These are phyloP conservation scores for Pteropus alecto DNA, from an alignment of 2,113 vertebrate genomes.

Conservation along the genomic window DNA sequence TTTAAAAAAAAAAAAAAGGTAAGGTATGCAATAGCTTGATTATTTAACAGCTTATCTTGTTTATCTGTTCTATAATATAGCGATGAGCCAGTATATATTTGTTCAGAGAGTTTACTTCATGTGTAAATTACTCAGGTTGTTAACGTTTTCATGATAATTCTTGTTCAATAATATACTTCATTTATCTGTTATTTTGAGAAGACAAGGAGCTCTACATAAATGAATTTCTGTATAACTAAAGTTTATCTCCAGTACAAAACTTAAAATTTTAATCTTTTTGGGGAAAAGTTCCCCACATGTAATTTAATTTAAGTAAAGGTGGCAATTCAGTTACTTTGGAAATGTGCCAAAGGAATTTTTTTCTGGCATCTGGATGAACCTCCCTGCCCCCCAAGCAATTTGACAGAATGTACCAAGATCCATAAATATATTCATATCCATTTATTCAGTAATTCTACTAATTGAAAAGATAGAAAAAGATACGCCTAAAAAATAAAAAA, in stretches of 20 bases:
- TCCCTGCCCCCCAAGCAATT: not conserved
- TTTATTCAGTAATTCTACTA: conserved; percentile 19
- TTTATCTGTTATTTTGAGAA: conserved; percentile 28
- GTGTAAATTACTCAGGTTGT: not conserved
- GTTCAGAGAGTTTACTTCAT: conserved; percentile 24
- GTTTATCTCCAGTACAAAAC: not conserved
- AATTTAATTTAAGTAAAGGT: conserved; percentile 42
- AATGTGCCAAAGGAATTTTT: not conserved
- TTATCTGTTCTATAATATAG: not conserved
- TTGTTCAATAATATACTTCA: not conserved
- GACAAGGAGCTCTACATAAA: not conserved
- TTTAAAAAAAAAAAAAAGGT: not conserved
- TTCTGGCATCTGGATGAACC: conserved; percentile 12
- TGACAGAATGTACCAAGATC: conserved; percentile 4
- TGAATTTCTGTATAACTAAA: conserved; percentile 18
- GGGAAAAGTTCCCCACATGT: not conserved
- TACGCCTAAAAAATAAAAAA: not conserved
- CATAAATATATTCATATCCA: not conserved
- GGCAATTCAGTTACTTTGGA: not conserved
- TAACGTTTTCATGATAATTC: conserved; percentile 15
- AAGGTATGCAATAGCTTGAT: not conserved
- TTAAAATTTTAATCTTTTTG: conserved; percentile 37
- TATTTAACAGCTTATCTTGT: not conserved
- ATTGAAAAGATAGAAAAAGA: not conserved
- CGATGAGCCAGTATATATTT: not conserved